A percentile compares a stretch with the other conserved stretches of the same genome.
Conservation (phyloP, 1,140 invertebrate genomes). For the Drosophila micromelanica region DNA sequence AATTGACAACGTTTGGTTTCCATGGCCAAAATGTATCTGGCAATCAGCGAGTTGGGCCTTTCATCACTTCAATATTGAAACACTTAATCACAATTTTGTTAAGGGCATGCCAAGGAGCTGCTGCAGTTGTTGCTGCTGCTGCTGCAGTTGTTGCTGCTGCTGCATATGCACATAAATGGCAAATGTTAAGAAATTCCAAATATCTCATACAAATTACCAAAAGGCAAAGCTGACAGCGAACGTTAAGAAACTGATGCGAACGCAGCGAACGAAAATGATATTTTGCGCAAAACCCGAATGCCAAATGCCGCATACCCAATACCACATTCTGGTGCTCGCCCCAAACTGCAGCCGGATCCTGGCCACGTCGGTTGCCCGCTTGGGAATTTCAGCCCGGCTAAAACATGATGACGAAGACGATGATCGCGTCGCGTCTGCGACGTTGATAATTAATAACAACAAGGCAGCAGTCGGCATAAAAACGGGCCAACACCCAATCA, state of each 20-base stretch:
- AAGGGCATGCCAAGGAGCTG: constrained; percentile 56
- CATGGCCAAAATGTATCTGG: neutral
- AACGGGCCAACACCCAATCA: constrained; percentile 77
- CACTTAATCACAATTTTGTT: constrained; percentile 83
- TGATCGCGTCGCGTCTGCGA: constrained; percentile 58
- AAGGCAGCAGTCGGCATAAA: constrained; percentile 55
- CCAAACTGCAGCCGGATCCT: constrained; percentile 7
- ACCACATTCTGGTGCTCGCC: constrained; percentile 35
- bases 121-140: neutral
- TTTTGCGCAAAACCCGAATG: constrained; percentile 54
- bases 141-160: neutral
- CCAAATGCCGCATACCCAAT: constrained; percentile 60
- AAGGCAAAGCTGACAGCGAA: constrained; percentile 38
- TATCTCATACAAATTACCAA: constrained; percentile 82
- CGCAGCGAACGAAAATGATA: constrained; percentile 66
- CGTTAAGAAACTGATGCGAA: constrained; percentile 17
- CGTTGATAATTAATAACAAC: constrained; percentile 77
- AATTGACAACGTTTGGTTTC: neutral
- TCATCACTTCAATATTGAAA: constrained; percentile 83
- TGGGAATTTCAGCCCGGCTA: constrained; percentile 58
- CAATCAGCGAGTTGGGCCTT: constrained; percentile 54
- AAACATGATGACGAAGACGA: constrained; percentile 47
- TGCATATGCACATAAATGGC: constrained; percentile 70
- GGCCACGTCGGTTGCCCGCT: constrained; percentile 46
- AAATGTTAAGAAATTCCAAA: constrained; percentile 67